Base-by-base conservation (phyloP, 2,888 invertebrate genomes). In the Alviniconcha strummeri region DNA sequence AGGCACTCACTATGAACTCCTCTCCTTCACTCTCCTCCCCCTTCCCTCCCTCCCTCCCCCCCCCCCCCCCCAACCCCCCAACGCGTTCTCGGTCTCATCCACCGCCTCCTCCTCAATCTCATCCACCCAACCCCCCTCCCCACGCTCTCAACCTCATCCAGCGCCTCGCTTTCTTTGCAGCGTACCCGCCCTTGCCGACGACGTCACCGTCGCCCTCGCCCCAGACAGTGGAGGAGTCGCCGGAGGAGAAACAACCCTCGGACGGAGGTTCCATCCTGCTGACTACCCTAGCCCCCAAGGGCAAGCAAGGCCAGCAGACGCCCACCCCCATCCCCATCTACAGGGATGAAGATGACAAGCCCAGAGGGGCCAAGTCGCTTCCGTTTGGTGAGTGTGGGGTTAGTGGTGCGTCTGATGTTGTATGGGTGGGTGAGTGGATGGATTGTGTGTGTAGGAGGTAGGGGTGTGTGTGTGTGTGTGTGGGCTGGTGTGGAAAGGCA, bases 371-470 rank as follows among this genome's bases (percentile, higher is more conserved):
- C 84, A 87, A 83, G 86, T 89, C 83, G 84, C 85, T 90, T 15
- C 90, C 90, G 17, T 90, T 90, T 84, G 90, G 90, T 90, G 87
- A 87, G 89, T 72, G 15, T n/a, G 64, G 11, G 11, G 9, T 64
- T 15, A 13, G 64, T 2, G 15, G 64, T 1, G 15, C 4, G 15
- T 64, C 4, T 64, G 36, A 3, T 36, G 36, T 36, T 36, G 3
- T 36, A 36, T 36, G 36, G 36, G 3, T 36, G 36, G 36, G 3
- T 36, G 36, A 36, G 3, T n/a, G 36, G 36, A 36, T 0, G 36
- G 36, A 36, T 36, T 36, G 3, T 36, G 36, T 36, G 3, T 36
- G 36, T 36, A 36, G 64, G 4, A 64, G 1, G 19, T 6, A 19
- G 0, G 69, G 4, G 7, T 69, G 9, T 69, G 7, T 17, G 69